Conservation (phyloP, 2,888 invertebrate species). For the Carterocephalus palaemon region DNA sequence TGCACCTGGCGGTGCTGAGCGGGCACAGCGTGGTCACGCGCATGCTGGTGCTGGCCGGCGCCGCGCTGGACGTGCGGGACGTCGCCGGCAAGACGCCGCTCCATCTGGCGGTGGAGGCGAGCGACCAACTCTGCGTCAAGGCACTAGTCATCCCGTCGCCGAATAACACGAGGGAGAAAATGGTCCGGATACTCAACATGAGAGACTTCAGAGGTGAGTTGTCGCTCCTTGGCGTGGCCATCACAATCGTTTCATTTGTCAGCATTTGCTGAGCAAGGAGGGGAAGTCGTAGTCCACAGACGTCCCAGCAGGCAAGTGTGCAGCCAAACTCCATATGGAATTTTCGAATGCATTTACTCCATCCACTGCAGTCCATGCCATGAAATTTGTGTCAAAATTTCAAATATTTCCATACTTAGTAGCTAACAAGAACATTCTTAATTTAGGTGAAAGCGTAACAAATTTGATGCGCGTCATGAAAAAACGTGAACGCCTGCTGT, state of each 20-base stretch:
- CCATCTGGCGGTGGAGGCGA: slow-evolving; percentile 87
- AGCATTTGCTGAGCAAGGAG: neutral
- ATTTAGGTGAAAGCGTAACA: too few species aligned
- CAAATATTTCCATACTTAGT: too few species aligned
- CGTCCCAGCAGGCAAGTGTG: too few species aligned
- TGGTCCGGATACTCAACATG: slow-evolving; percentile 83
- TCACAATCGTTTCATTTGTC: too few species aligned
- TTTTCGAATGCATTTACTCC: too few species aligned
- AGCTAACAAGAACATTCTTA: too few species aligned
- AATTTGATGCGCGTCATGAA: too few species aligned
- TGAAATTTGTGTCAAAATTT: too few species aligned
- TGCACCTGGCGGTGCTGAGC: slow-evolving; percentile 92
- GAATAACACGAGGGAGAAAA: slow-evolving; percentile 51
- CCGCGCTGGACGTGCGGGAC: slow-evolving; percentile 83
- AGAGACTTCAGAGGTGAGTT: slow-evolving; percentile 91
- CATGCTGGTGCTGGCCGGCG: slow-evolving; percentile 89
- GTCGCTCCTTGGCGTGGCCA: too few species aligned
- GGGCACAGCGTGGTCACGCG: slow-evolving; percentile 86
- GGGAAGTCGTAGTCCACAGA: neutral
- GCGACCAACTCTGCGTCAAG: slow-evolving; percentile 84
- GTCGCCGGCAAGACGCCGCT: slow-evolving; percentile 90
- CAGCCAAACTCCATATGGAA: too few species aligned
- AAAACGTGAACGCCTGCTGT: too few species aligned
- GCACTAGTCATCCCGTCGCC: slow-evolving; percentile 84
- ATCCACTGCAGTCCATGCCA: too few species aligned